These are phyloP conservation scores for Ommatoiulus sabulosus DNA, from an alignment of 2,888 invertebrate genomes.

Conservation along the genomic window DNA sequence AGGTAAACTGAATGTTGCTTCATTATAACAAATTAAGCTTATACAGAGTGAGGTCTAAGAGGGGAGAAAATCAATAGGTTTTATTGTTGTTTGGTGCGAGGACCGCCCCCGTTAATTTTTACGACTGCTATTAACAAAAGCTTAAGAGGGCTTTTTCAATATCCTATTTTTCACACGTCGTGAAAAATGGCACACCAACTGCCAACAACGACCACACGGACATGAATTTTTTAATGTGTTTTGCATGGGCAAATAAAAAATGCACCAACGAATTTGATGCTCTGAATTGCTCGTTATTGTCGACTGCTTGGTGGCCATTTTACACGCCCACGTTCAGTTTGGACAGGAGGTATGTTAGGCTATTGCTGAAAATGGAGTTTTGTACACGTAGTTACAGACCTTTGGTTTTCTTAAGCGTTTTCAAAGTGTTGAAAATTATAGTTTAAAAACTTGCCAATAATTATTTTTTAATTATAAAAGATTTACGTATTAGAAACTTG, in stretches of 20 bases:
- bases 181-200: neutral
- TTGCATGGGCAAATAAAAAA: neutral
- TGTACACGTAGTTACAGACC: too few species aligned
- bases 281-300: neutral
- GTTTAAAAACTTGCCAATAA: too few species aligned
- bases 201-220: neutral
- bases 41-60: neutral
- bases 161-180: conserved; percentile 40
- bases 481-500: too few species aligned
- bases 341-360: too few species aligned
- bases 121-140: conserved; percentile 24
- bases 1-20: conserved; percentile 39
- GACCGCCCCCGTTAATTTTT: conserved; percentile 29
- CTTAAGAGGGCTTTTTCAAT: neutral
- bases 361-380: too few species aligned
- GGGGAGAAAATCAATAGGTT: conserved; percentile 6
- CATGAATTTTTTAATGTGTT: conserved; percentile 26
- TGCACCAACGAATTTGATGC: neutral
- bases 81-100: neutral
- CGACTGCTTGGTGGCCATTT: neutral
- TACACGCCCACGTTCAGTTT: neutral
- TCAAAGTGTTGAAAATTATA: too few species aligned
- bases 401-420: too few species aligned
- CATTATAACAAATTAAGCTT: conserved; percentile 9
- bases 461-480: too few species aligned